Evolutionary conservation across 2,797 vertebrate genomes (phyloP).

Genomic region (Enteromius argenteus): DNA sequence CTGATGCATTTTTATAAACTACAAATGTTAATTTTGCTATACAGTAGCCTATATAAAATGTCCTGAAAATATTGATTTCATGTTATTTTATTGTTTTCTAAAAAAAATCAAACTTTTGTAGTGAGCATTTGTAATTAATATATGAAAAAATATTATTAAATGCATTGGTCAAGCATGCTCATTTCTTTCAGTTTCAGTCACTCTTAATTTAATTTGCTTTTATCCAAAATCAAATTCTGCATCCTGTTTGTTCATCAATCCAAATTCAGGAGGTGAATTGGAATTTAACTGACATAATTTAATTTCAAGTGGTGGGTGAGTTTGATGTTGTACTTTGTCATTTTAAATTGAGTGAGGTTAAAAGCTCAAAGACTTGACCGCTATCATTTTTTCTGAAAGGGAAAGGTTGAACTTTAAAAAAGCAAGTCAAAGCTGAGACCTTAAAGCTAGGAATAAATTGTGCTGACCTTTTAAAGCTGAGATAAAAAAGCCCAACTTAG

Average conservation of each 20-base stretch:
- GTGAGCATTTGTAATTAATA: not conserved
- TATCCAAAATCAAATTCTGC: not conserved
- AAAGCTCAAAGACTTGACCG: constrained; percentile 1
- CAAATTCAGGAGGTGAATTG: not conserved
- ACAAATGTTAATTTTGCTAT: not conserved
- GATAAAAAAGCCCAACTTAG: constrained; percentile 21
- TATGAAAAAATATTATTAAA: not conserved
- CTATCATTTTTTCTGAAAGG: not conserved
- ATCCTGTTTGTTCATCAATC: not conserved
- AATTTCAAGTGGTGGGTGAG: not conserved
- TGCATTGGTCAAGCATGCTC: not conserved
- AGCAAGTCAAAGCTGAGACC: not conserved
- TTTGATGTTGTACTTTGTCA: not conserved
- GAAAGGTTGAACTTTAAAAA: constrained; percentile 39
- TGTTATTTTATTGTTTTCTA: not conserved
- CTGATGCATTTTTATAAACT: not conserved
- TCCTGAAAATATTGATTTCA: not conserved
- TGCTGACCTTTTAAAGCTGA: constrained; percentile 48
- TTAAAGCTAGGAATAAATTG: constrained; percentile 18
- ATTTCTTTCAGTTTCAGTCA: not conserved
- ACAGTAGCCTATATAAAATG: not conserved
- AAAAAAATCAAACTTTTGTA: not conserved
- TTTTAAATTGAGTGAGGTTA: not conserved
- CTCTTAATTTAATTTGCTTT: not conserved
- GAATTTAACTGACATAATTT: constrained; percentile 18